Evolutionary conservation across 2,888 invertebrate genomes (phyloP), one percentile per base, ranked within the genome.

Genomic region (Xestia xanthographa): DNA sequence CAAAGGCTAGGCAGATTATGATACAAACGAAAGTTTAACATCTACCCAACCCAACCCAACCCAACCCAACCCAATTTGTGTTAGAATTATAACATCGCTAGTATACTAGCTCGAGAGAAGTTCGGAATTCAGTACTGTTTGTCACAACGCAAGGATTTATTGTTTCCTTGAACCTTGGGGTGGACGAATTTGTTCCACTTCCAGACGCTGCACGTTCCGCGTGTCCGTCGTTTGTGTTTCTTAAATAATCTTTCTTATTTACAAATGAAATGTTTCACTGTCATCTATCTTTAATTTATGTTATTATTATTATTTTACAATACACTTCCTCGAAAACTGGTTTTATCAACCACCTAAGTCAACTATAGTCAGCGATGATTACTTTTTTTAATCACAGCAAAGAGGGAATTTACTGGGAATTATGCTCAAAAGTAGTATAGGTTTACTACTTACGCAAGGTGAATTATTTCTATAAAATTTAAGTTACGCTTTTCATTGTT

Each of bases 61-160:
- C 20, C 20, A 38, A 26, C 0, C 9, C 14, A 43, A 60, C 53
- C 60, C 43, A 66, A 70, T 68, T 73, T 72, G 45, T 74, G 72
- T 69, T 71, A 56, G 66, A 77, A 80, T 77, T 66, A 76, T 76
- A 75, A 66, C 65, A 6, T 73, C 41, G 38, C 41, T 38, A 65
- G 14, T 63, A 75, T 26, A 50, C 58, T 38, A 77, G 58, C 58
- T 72, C 45, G 72, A 68, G 68, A 67, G 65, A 79, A 77, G 66
- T 66, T 79, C 48, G 53, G 38, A 85, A 73, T 76, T 78, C 72
- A 71, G 41, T 58, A 38, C 65, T 41, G 63, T 83, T 74, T 80
- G 77, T 81, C 66, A 77, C 56, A 56, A 67, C 12, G 34, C 58
- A 62, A 56, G 58, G 69, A 80, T 86, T 86, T 82, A 77, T 84